Evolutionary conservation across 2,797 vertebrate genomes (phyloP).

Genomic region (Hypotaenidia okinawae): DNA sequence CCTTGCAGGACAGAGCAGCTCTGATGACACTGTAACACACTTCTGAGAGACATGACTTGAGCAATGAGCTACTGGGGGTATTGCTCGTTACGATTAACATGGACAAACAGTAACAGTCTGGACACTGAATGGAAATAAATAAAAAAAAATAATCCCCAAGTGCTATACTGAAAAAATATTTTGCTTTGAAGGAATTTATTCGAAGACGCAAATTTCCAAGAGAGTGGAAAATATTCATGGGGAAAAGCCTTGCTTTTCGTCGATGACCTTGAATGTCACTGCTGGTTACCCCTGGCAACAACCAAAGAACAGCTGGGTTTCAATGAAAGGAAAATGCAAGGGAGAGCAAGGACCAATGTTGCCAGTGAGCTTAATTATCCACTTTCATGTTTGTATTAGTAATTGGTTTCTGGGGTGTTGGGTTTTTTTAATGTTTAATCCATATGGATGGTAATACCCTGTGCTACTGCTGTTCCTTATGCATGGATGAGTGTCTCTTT

Average conservation of each 20-base stretch:
- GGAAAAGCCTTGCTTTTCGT: neutral
- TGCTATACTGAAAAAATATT: neutral
- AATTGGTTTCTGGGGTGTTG: conserved; percentile 23
- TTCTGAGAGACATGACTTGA: neutral
- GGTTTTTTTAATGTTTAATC: neutral
- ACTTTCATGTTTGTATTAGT: conserved; percentile 25
- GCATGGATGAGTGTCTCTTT: neutral
- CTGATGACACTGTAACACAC: neutral
- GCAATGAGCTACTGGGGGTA: neutral
- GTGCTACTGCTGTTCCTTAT: neutral
- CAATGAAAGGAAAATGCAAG: neutral
- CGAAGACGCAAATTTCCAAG: neutral
- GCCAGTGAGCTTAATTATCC: conserved; percentile 26
- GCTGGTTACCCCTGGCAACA: conserved; percentile 48
- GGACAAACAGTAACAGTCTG: neutral
- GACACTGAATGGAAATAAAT: neutral
- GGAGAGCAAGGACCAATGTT: neutral
- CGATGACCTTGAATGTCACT: neutral
- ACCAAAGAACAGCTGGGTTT: conserved; percentile 33
- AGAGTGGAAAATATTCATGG: neutral
- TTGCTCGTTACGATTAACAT: rapidly evolving
- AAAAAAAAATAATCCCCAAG: neutral
- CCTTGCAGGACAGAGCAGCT: neutral
- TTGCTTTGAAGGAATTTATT: neutral
- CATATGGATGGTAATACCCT: neutral